phyloP scores from a whole-genome alignment of 92 coral and sea anemone species.

The Epizoanthus stellaris region DNA sequence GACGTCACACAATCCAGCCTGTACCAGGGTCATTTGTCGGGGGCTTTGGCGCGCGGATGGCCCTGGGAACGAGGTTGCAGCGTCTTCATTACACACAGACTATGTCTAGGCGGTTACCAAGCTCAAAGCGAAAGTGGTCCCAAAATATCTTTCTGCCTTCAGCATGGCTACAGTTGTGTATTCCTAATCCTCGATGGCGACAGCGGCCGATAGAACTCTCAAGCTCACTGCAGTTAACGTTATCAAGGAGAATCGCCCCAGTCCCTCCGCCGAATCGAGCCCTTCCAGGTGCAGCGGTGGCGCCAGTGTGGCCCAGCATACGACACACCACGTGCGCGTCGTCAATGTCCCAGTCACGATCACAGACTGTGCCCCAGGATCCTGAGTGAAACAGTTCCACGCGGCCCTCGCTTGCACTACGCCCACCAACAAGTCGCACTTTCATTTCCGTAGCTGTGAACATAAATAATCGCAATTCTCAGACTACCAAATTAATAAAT shows the following conservation, averaged over 20 bases:
- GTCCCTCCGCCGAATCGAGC: neutral
- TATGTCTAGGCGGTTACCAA: no score
- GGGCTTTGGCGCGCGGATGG: no score
- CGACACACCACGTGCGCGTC: conserved; percentile 14
- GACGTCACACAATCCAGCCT: no score
- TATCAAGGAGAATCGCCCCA: neutral
- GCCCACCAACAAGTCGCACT: conserved; percentile 8
- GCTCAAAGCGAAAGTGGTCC: no score
- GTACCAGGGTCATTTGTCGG: no score
- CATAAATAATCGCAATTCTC: no score
- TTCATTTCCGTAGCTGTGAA: neutral
- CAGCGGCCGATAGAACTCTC: conserved; percentile 8
- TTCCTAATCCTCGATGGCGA: neutral
- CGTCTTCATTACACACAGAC: no score
- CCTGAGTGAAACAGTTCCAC: conserved; percentile 13
- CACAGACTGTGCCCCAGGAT: conserved; percentile 16
- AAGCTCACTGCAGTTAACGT: neutral
- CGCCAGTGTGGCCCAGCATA: conserved; percentile 11
- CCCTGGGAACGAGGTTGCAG: no score
- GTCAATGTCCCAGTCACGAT: neutral
- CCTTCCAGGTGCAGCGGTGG: neutral
- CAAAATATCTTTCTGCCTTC: no score
- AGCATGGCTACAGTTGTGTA: conserved; percentile 4
- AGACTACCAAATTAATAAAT: no score
- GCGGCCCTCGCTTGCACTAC: conserved; percentile 10